These are phyloP conservation scores for Lapara coniferarum DNA, from an alignment of 2,888 invertebrate genomes.

Conservation along the genomic window DNA sequence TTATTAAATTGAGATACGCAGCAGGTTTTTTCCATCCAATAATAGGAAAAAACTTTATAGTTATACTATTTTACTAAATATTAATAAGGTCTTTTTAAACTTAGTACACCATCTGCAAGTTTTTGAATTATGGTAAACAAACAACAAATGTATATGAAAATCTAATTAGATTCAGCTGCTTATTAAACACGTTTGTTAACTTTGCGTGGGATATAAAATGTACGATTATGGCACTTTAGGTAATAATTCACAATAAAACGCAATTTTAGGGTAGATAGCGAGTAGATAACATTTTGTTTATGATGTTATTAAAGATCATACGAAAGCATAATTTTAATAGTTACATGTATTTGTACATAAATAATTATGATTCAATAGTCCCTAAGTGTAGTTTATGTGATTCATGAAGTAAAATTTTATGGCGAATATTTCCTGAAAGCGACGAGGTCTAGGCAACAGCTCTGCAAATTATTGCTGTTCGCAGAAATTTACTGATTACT, in stretches of 20 bases:
- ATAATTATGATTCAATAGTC: not conserved
- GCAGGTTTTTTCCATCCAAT: too few species aligned
- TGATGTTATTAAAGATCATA: not conserved
- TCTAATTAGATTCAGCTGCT: not conserved
- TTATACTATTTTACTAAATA: too few species aligned
- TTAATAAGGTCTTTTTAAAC: not conserved
- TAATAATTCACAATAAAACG: too few species aligned
- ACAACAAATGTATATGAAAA: not conserved
- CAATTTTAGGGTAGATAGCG: too few species aligned
- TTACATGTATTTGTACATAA: not conserved
- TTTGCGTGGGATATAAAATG: constrained; percentile 25
- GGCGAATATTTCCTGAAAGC: constrained; percentile 22
- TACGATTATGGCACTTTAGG: not conserved
- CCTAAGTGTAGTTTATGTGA: not conserved
- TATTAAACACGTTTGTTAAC: not conserved
- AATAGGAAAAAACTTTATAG: too few species aligned
- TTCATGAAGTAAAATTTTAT: constrained; percentile 13
- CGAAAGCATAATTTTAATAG: not conserved
- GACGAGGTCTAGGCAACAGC: constrained; percentile 12
- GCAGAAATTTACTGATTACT: constrained; percentile 41
- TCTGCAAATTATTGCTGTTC: constrained; percentile 38
- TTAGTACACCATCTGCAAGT: not conserved
- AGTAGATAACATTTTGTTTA: not conserved
- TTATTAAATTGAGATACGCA: too few species aligned
- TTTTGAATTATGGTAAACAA: not conserved